A percentile compares a stretch with the other conserved stretches of the same genome.
Evolutionary conservation across 2,113 vertebrate genomes (phyloP).

Genomic region (Perca schrenkii): DNA sequence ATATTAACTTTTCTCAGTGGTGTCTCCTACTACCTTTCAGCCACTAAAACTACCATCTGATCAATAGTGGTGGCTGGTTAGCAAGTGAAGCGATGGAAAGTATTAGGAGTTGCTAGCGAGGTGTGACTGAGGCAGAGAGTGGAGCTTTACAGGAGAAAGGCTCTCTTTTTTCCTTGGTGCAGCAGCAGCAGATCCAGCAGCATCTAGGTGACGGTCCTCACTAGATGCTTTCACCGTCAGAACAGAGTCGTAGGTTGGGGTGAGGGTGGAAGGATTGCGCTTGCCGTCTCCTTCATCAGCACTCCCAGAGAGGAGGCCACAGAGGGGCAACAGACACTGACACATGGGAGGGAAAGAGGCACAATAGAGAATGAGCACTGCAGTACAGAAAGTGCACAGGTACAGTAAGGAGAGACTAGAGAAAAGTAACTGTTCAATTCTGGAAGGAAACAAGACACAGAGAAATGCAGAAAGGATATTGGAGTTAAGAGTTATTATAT

Average conservation of each 20-base stretch:
- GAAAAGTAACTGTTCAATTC: background rate
- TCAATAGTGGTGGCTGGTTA: slow-evolving; percentile 63
- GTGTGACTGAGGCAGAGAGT: slow-evolving; percentile 65
- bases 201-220: slow-evolving; percentile 56
- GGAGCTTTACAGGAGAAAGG: slow-evolving; percentile 53
- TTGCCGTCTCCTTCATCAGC: slow-evolving; percentile 58
- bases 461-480: background rate
- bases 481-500: background rate
- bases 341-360: slow-evolving; percentile 29
- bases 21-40: slow-evolving; percentile 58
- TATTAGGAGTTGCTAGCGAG: slow-evolving; percentile 67
- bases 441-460: slow-evolving; percentile 2
- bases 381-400: background rate
- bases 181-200: slow-evolving; percentile 36
- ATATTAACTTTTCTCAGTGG: slow-evolving; percentile 63
- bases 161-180: slow-evolving; percentile 28
- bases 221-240: slow-evolving; percentile 38
- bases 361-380: slow-evolving; percentile 26
- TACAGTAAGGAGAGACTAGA: background rate
- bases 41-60: slow-evolving; percentile 66
- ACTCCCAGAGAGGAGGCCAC: slow-evolving; percentile 35
- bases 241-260: slow-evolving; percentile 52
- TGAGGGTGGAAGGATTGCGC: slow-evolving; percentile 35
- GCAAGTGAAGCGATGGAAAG: slow-evolving; percentile 67
- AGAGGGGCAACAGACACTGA: slow-evolving; percentile 29